phyloP scores from a whole-genome alignment of 2,888 invertebrate species.

The Caenorhabditis sulstoni region DNA sequence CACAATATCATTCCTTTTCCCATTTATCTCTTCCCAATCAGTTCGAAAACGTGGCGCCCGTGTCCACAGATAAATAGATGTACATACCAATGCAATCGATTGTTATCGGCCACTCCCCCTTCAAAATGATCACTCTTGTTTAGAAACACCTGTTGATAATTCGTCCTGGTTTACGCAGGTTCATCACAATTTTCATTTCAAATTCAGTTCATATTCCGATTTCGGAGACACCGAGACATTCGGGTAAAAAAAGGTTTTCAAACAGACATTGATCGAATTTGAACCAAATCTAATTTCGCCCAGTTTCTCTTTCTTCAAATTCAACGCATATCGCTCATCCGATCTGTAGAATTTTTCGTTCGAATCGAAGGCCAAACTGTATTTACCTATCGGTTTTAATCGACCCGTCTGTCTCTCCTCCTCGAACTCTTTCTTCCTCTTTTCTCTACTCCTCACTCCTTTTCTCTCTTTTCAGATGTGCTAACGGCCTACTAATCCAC shows the following conservation, averaged over 20 bases:
- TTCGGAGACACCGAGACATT: background rate
- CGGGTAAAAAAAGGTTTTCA: too few species aligned
- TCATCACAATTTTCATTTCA: background rate
- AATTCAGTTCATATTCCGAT: background rate
- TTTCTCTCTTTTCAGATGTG: conserved; percentile 43
- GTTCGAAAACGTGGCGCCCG: conserved; percentile 9
- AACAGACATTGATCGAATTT: too few species aligned
- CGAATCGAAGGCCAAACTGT: conserved; percentile 40
- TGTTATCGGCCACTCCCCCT: conserved; percentile 37
- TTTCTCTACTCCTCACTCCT: conserved; percentile 1
- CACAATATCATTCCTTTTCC: conserved; percentile 1
- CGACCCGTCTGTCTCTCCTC: conserved; percentile 15
- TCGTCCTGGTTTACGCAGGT: conserved; percentile 5
- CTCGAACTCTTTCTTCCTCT: conserved; percentile 29
- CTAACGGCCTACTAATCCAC: conserved; percentile 27
- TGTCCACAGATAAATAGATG: conserved; percentile 47
- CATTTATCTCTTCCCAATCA: background rate
- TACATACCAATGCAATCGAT: conserved; percentile 52
- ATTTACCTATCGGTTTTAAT: conserved; percentile 58
- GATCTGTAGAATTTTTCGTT: conserved; percentile 43
- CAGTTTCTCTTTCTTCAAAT: background rate
- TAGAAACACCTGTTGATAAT: conserved; percentile 24
- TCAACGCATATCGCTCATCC: conserved; percentile 26
- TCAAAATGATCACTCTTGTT: conserved; percentile 34
- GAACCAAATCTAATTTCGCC: too few species aligned